These are phyloP conservation scores for Ictalurus punctatus DNA, from an alignment of 2,113 vertebrate species.

Conservation along the genomic window DNA sequence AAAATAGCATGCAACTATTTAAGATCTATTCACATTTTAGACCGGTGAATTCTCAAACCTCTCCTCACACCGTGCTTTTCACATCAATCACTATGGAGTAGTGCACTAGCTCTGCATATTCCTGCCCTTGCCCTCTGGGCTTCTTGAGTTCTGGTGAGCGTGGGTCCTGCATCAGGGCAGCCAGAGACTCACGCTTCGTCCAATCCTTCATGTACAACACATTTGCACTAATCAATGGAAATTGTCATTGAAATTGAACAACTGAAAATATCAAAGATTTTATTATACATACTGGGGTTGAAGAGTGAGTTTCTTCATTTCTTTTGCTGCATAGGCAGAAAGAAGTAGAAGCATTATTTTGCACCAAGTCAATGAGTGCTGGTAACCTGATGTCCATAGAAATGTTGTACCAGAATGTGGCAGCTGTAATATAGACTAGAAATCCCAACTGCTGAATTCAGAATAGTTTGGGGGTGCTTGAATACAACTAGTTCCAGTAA, in stretches of 20 bases:
- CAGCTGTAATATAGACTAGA: neutral
- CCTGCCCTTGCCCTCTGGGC: slow-evolving; percentile 25
- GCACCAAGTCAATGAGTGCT: neutral
- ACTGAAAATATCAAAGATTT: neutral
- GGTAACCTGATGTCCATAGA: neutral
- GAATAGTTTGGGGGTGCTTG: neutral
- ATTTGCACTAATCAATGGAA: neutral
- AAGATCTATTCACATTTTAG: neutral
- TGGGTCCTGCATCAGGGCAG: slow-evolving; percentile 65
- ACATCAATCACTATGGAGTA: slow-evolving; percentile 72
- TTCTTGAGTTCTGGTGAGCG: slow-evolving; percentile 64
- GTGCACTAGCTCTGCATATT: slow-evolving; percentile 56
- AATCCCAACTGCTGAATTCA: neutral
- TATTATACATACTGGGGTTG: slow-evolving; percentile 44
- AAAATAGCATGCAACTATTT: neutral
- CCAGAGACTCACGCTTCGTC: slow-evolving; percentile 61
- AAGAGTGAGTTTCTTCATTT: neutral
- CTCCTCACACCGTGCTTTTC: slow-evolving; percentile 67
- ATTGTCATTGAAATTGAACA: neutral
- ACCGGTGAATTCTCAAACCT: neutral
- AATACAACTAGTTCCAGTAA: neutral
- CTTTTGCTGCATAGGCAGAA: slow-evolving; percentile 48
- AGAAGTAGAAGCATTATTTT: slow-evolving; percentile 32
- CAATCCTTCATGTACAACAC: slow-evolving; percentile 28
- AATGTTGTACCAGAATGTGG: neutral